Evolutionary conservation across 2,888 invertebrate genomes (phyloP), one percentile per base, ranked within the genome.

Genomic region (Catocala sponsa): DNA sequence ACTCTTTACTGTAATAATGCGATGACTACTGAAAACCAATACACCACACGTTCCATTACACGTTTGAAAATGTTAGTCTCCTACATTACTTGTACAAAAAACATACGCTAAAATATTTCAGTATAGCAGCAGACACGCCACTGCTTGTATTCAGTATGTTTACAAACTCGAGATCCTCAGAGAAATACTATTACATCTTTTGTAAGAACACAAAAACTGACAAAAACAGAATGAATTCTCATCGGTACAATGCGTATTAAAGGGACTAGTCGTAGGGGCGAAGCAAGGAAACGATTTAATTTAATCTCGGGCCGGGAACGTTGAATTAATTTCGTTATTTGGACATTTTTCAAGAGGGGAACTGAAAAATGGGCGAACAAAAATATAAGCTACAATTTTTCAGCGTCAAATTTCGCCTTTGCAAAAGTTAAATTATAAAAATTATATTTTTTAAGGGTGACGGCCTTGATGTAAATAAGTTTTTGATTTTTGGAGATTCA

Each of bases 241-340:
- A 70, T 70, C 66, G 79, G 75, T 80, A 80, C 78, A 82, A 79
- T 80, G 74, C 79, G 78, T 81, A 83, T 78, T 76, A 75, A 77
- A 74, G 68, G 73, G 68, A 68, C 74, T 67, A 65, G 74, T 69
- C 75, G 72, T 72, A 74, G 76, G 73, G 77, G 69, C 74, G 70
- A 76, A 75, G 75, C 80, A 78, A 76, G 80, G 79, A 79, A 74
- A 79, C 79, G 78, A 83, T 86, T 86, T 86, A 86, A 88, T 88
- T 86, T 86, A 88, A 88, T 88, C 85, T 78, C 66, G 53, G 66
- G 74, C 76, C 75, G 74, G 77, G 76, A 77, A 79, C 78, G 81
- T 73, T 74, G 82, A 81, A 83, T 82, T 84, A 84, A 84, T 84
- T 83, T 82, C 75, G 83, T 84, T 84, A 84, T 83, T 83, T 77